phyloP scores from a whole-genome alignment of 2,797 vertebrate species.

The Brachymystax lenok region DNA sequence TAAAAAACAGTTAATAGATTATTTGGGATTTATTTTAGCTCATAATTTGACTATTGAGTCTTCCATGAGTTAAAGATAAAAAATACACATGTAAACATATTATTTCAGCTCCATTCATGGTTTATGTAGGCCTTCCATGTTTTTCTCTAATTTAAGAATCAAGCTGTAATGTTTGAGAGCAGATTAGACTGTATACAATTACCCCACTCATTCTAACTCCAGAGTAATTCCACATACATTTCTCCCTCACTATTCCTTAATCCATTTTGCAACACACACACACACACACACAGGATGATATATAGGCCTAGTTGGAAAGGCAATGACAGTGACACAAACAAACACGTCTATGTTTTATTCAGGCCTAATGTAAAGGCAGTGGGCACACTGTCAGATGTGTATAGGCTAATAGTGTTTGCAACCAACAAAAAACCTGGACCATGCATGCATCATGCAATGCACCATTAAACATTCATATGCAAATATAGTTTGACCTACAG shows the following conservation, averaged over 20 bases:
- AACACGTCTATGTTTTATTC: not conserved
- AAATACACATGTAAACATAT: not conserved
- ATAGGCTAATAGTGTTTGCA: not conserved
- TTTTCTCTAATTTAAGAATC: too few species aligned
- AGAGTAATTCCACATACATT: not conserved
- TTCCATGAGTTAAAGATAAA: not conserved
- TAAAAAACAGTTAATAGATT: not conserved
- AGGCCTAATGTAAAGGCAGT: not conserved
- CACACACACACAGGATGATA: not conserved
- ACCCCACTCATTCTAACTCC: not conserved
- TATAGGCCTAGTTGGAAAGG: too few species aligned
- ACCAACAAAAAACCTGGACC: not conserved
- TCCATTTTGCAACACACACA: not conserved
- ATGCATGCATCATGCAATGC: not conserved
- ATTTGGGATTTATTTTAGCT: not conserved
- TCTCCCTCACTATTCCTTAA: not conserved
- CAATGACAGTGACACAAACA: too few species aligned
- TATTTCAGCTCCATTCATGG: not conserved
- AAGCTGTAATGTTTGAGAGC: too few species aligned
- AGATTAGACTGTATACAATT: not conserved
- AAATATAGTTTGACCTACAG: not conserved
- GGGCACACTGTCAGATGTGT: not conserved
- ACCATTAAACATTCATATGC: not conserved
- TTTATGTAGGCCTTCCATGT: too few species aligned
- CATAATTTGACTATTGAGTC: not conserved